Evolutionary conservation across 2,113 vertebrate species (phyloP), one percentile per base, ranked within the genome.

Genomic region (Dicrurus megarhynchus): DNA sequence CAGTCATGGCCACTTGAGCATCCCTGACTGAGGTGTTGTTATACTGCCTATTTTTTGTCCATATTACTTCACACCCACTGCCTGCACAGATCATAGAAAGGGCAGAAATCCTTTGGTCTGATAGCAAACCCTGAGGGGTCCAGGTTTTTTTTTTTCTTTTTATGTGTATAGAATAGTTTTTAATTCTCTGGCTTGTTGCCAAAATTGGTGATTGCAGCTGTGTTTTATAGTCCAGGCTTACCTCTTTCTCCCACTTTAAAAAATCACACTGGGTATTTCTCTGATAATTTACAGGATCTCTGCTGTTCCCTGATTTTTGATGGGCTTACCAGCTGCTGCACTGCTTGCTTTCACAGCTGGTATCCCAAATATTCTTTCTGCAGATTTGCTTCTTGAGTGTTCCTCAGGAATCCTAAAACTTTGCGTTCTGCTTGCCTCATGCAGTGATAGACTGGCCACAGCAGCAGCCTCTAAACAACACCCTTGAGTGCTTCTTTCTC

Each of bases 21-120:
- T 50, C 33, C 26, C 18, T 0, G 3, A 5, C 21, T 17, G 22
- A 86, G 32, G 11, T 22, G 21, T 35, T 35, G 44, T 50, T 30
- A 44, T 13, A 22, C 10, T 74, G 11, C 2, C 8, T 12, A 19
- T 9, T 57, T 83, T 56, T 64, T 46, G 33, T 47, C 11, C 9
- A 1, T 37, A 3, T 19, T n/a, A 2, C 10, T 68, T 84, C 1
- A 0, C 8, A 64, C 9, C 24, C 37, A 8, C 10, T 8, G 10
- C 9, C 30, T 37, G 16, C 27, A 47, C 2, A 46, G 28, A 42
- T 8, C 7, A 41, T 4, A 65, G n/a, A 57, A 59, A 55, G 4
- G 21, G 6, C 5, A 57, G 13, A 55, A 69, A 26, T 60, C 15
- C 22, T 77, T 50, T 87, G 13, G 14, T 57, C 12, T 42, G 5